Percentiles rank a stretch among this genome's conserved stretches.
phyloP scores from a whole-genome alignment of 2,888 invertebrate species.

The Harpalus rubripes region DNA sequence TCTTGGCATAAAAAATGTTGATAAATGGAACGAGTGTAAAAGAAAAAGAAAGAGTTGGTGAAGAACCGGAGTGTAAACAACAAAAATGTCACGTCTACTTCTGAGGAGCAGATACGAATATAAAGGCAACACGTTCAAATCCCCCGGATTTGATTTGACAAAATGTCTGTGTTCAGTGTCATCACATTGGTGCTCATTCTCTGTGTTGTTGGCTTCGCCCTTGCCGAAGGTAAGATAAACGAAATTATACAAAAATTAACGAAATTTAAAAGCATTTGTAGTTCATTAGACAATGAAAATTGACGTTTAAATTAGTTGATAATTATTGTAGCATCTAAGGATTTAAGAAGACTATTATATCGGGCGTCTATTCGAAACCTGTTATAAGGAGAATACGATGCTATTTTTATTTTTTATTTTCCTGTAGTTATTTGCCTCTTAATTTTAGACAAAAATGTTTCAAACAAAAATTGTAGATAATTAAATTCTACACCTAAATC shows the following conservation, averaged over 20 bases:
- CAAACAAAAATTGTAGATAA: too few relatives aligned
- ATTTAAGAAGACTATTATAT: too few relatives aligned
- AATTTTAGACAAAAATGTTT: too few relatives aligned
- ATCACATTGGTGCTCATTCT: conserved; percentile 58
- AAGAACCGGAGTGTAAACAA: conserved; percentile 62
- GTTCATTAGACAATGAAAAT: too few relatives aligned
- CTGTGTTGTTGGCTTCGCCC: conserved; percentile 49
- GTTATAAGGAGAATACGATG: too few relatives aligned
- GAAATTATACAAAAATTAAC: background rate
- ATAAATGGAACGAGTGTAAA: conserved; percentile 45
- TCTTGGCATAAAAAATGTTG: conserved; percentile 32
- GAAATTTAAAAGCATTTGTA: background rate
- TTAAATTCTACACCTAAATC: too few relatives aligned
- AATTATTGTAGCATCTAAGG: too few relatives aligned
- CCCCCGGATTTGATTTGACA: conserved; percentile 30
- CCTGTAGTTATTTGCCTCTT: too few relatives aligned
- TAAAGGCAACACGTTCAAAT: conserved; percentile 30
- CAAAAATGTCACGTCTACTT: conserved; percentile 30
- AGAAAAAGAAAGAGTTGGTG: conserved; percentile 44
- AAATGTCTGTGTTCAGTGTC: conserved; percentile 59
- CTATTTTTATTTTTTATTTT: too few relatives aligned
- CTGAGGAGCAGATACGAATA: conserved; percentile 34
- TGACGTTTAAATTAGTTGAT: too few relatives aligned
- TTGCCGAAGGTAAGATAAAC: conserved; percentile 25
- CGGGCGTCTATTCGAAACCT: too few relatives aligned